Conservation (phyloP, 2,888 invertebrate genomes). For the Zygaena filipendulae region DNA sequence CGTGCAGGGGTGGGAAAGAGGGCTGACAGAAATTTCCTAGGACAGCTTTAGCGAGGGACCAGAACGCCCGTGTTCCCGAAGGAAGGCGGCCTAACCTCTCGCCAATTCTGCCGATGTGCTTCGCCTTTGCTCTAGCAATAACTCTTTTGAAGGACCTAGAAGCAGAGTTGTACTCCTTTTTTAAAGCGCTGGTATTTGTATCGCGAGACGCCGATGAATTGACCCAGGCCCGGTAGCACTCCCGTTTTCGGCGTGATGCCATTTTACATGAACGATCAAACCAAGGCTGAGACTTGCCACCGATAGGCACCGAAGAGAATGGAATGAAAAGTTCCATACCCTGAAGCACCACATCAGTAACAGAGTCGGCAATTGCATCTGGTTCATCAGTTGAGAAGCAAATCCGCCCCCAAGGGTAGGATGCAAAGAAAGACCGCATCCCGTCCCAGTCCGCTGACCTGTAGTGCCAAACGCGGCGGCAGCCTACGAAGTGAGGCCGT, state of each 20-base stretch:
- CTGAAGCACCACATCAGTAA: slow-evolving; percentile 9
- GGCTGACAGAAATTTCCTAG: slow-evolving; percentile 6
- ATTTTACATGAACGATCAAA: slow-evolving; percentile 4
- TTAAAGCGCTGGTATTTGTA: slow-evolving; percentile 3
- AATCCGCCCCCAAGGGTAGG: background rate
- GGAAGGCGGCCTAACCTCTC: slow-evolving; percentile 5
- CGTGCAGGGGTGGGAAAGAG: slow-evolving; percentile 2
- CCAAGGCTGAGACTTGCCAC: slow-evolving; percentile 9
- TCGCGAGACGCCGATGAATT: too few relatives aligned
- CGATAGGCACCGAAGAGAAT: slow-evolving; percentile 5
- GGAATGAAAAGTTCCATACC: slow-evolving; percentile 11
- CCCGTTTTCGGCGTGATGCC: slow-evolving; percentile 1
- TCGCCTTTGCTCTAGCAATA: slow-evolving; percentile 7
- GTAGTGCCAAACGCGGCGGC: background rate
- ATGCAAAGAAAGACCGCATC: background rate
- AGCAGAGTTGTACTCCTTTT: slow-evolving; percentile 6
- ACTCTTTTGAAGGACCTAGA: slow-evolving; percentile 9
- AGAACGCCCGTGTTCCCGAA: slow-evolving; percentile 9
- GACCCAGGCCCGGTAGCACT: slow-evolving; percentile 1
- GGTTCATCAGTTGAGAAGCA: slow-evolving; percentile 5
- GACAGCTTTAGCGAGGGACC: slow-evolving; percentile 10
- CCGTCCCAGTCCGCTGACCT: too few relatives aligned
- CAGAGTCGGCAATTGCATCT: slow-evolving; percentile 3
- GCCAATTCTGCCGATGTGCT: slow-evolving; percentile 7
- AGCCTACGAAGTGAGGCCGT: background rate